Evolutionary conservation across 2,797 vertebrate species (phyloP).

Genomic region (Brachyrhaphis roseni): DNA sequence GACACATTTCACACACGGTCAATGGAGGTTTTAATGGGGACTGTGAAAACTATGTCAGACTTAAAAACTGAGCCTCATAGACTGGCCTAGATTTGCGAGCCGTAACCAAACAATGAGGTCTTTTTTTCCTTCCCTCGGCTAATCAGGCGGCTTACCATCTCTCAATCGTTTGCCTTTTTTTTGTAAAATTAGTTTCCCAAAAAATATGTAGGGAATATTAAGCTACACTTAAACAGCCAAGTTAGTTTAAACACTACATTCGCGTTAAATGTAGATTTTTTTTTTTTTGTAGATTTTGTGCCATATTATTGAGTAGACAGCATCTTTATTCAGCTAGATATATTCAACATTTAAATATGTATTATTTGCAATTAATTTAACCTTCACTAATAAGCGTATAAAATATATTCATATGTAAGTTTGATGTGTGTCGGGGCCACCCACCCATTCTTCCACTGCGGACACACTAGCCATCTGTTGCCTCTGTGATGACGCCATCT

Average conservation of each 20-base stretch:
- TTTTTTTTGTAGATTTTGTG: not conserved
- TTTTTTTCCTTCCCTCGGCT: conserved; percentile 42
- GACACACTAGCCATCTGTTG: conserved; percentile 84
- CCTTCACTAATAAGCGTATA: not conserved
- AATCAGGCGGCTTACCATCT: conserved; percentile 24
- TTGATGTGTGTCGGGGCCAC: conserved; percentile 61
- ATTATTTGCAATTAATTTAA: not conserved
- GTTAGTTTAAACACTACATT: not conserved
- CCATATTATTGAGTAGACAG: not conserved
- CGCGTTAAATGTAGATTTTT: not conserved
- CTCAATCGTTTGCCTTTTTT: not conserved
- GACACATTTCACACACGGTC: fast-evolving
- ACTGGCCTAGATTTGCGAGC: conserved; percentile 30
- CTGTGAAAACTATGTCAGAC: conserved; percentile 27
- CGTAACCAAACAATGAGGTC: conserved; percentile 65
- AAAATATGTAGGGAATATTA: fast-evolving
- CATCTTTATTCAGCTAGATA: not conserved
- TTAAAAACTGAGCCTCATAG: conserved; percentile 12
- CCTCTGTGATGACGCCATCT: conserved; percentile 83
- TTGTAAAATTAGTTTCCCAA: not conserved
- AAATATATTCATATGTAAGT: conserved; percentile 16
- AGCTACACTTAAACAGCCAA: fast-evolving
- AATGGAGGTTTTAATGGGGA: not conserved
- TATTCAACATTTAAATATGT: not conserved
- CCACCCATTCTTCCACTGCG: conserved; percentile 74